Conservation (phyloP, 2,888 invertebrate species). For the Aspidiotus rigidus region DNA sequence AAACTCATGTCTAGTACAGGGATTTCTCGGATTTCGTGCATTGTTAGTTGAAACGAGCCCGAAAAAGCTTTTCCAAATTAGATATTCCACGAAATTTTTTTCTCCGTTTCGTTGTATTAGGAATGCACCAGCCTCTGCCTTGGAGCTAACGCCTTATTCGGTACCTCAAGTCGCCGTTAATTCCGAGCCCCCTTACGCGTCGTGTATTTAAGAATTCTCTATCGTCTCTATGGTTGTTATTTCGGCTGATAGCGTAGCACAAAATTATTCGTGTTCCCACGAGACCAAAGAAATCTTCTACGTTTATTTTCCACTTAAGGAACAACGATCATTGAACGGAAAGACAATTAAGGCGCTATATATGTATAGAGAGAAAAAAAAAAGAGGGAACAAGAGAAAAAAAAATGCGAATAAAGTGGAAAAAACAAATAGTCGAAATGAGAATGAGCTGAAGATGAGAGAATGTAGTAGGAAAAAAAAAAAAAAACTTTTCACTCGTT, state of each 20-base stretch:
- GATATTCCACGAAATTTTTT: no score
- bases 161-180: no score
- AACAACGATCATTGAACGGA: conserved; percentile 32
- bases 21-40: no score
- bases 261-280: conserved; percentile 30
- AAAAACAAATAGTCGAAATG: conserved; percentile 27
- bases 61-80: no score
- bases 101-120: no score
- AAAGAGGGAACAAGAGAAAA: not conserved
- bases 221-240: conserved; percentile 2
- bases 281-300: conserved; percentile 16
- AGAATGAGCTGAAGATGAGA: conserved; percentile 5
- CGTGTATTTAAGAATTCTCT: not conserved
- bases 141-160: no score
- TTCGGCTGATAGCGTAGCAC: conserved; percentile 10
- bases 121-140: no score
- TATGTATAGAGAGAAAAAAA: not conserved
- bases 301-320: conserved; percentile 30
- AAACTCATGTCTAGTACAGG: no score
- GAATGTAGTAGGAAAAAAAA: not conserved
- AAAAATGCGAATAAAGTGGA: conserved; percentile 19
- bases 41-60: no score
- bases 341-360: conserved; percentile 26
- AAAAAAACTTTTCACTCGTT: conserved; percentile 24
- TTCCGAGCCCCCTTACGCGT: no score